Evolutionary conservation across 2,113 vertebrate species (phyloP), one percentile per base, ranked within the genome.

Genomic region (Lepus americanus): DNA sequence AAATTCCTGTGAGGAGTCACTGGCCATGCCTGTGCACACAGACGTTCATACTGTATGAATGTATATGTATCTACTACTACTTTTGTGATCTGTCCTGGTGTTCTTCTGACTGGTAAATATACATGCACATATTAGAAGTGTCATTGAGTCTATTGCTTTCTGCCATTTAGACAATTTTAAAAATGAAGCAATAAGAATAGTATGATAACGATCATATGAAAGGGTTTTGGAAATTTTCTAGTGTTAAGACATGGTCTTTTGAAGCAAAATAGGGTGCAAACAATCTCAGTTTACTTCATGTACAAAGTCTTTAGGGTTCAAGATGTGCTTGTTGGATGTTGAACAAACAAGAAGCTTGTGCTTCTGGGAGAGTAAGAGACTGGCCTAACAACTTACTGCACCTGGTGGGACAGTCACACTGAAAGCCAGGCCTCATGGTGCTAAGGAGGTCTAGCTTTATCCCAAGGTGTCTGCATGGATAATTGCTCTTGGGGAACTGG

Each of bases 381-480:
- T 13, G 39, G 20, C 5, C 23, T 1, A 5, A 27, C 4, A 31
- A 25, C 64, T 74, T 63, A 10, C 3, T 17, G 64, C 9, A 78
- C 63, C 2, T 49, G 6, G 14, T 29, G 74, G 22, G 8, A 10
- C 53, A 44, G 76, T 29, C 1, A 3, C 0, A 1, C 12, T 4
- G 22, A 25, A 29, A 5, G 27, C 20, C 12, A 2, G 6, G 55
- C 16, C 27, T 63, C n/a, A 5, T 0, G 29, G 44, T 2, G 11
- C 36, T 9, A 1, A 5, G 51, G 29, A 23, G 7, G 8, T 20
- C 9, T 22, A 1, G 27, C 29, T 31, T 22, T 36, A 27, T 22
- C 1, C 2, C 1, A 22, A 14, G 20, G 1, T 4, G 29, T 59
- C 63, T 20, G 23, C 1, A 2, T n/a, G 67, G 59, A 39, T 0